Base-by-base conservation (phyloP, 2,797 vertebrate species). In the Danio jaintianensis region DNA sequence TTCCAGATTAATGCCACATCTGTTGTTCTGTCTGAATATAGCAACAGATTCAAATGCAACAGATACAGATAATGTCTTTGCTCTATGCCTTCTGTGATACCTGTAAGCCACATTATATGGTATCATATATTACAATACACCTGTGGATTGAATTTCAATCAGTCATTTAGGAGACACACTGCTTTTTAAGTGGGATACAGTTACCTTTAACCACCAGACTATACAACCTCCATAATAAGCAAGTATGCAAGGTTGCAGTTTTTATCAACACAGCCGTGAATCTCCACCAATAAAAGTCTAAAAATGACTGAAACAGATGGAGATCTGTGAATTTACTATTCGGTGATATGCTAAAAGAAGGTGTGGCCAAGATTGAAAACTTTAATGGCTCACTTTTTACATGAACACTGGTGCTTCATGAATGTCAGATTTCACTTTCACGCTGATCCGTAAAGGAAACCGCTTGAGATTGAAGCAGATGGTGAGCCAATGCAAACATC, bases 381-480 rank as follows among this genome's bases (percentile, higher is more conserved):
- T 64, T 76, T 52, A 52, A 64, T 62, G 18, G 15, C 59, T 70
- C 36, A 29, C 10, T 72, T 63, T 79, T 72, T 47, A 64, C 78
- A 64, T 63, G 68, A 58, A 52, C 58, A 72, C 38, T 48, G 15
- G 43, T 52, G 38, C 45, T 79, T 70, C 3, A 7, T 72, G 47
- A 71, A 62, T 71, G 59, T 40, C 9, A 6, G 59, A 55, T 42
- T 76, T 63, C 59, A 63, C 50, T 76, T 64, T n/a, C 58, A 63
- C 10, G 8, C 9, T n/a, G 36, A 52, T 53, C 58, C 61, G 18
- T 76, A 64, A 64, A 22, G 10, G 47, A 64, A 76, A 64, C 76
- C 61, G 40, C 61, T 53, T 63, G 74, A 61, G 72, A 53, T 53
- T 45, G 48, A 76, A 64, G 47, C 74, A 76, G 61, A 76, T 76